Evolutionary conservation across 2,888 invertebrate genomes (phyloP).

Genomic region (Cancer borealis): DNA sequence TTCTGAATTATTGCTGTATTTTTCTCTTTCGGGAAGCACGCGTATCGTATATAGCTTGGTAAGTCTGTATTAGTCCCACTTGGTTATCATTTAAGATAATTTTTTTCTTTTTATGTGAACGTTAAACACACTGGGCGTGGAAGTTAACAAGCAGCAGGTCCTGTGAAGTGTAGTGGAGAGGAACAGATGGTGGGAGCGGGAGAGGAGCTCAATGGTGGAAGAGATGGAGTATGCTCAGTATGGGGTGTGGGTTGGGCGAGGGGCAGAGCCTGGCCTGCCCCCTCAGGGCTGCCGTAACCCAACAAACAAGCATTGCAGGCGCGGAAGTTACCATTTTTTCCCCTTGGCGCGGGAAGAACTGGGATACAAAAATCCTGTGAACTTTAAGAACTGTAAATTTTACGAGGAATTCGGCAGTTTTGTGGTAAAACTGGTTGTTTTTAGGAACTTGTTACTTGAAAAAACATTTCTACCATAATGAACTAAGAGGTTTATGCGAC

Average conservation of each 20-base stretch:
- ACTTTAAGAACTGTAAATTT: constrained; percentile 7
- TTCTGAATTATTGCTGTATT: neutral
- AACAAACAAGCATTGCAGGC: constrained; percentile 7
- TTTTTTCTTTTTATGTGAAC: neutral
- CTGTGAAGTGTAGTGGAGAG: neutral
- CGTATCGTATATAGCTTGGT: neutral
- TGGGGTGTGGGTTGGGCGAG: neutral
- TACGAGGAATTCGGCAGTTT: neutral
- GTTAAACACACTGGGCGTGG: neutral
- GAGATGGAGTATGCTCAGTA: neutral
- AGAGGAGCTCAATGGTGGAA: neutral
- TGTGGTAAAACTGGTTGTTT: neutral
- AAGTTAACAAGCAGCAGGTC: neutral
- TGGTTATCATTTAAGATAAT: neutral
- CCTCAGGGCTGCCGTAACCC: constrained; percentile 5
- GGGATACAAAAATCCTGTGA: constrained; percentile 21
- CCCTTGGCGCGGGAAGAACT: neutral
- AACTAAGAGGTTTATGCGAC: neutral
- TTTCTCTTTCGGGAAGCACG: neutral
- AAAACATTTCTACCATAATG: neutral
- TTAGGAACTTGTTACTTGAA: neutral
- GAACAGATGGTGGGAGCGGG: neutral
- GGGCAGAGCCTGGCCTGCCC: neutral
- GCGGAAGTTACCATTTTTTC: neutral
- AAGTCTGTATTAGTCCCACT: neutral